Percentiles rank a stretch among this genome's conserved stretches.
phyloP scores from a whole-genome alignment of 2,888 invertebrate species.

The Rapana venosa region DNA sequence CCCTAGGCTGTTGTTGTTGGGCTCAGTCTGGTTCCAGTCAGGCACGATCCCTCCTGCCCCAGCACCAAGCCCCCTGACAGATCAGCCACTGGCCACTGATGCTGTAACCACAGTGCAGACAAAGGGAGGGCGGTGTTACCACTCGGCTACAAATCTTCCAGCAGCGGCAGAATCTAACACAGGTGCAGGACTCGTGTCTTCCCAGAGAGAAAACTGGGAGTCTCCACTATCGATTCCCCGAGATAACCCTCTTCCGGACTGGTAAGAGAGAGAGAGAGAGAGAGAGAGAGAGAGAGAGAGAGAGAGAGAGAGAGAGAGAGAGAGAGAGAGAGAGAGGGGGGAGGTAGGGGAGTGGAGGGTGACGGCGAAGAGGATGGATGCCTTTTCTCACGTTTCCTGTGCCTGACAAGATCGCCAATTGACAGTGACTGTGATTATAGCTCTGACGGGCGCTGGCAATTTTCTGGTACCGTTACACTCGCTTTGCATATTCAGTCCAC shows the following conservation, averaged over 20 bases:
- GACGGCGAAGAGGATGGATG: background rate
- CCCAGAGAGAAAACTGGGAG: background rate
- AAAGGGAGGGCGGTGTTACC: background rate
- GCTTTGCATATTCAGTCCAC: background rate
- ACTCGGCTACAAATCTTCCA: background rate
- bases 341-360: background rate
- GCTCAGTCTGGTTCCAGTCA: background rate
- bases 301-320: background rate
- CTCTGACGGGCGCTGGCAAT: background rate
- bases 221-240: background rate
- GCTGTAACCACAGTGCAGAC: background rate
- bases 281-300: too few species aligned
- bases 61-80: background rate
- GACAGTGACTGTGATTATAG: constrained; percentile 29
- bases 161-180: background rate
- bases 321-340: background rate
- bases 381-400: constrained; percentile 2
- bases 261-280: background rate
- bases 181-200: background rate
- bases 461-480: constrained; percentile 33
- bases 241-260: background rate
- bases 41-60: background rate
- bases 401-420: constrained; percentile 13
- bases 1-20: background rate
- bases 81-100: background rate